A percentile compares a stretch with the other conserved stretches of the same genome.
Conservation (phyloP, 2,888 invertebrate species). For the Cantharis flavilabris region DNA sequence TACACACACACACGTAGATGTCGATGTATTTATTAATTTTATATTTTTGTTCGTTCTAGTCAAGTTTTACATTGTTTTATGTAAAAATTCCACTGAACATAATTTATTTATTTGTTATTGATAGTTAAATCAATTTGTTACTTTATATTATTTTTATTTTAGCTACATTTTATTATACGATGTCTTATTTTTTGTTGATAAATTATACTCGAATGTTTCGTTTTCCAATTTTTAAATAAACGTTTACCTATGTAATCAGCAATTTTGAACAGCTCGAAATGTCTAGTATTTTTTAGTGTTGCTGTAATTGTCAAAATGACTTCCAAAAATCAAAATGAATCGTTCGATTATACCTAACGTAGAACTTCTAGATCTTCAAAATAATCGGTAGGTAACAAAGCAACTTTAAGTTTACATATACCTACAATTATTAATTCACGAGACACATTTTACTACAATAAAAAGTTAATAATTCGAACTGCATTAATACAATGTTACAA, state of each 20-base stretch:
- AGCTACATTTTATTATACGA: neutral
- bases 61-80: neutral
- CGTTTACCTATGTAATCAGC: neutral
- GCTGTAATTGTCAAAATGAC: neutral
- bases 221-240: neutral
- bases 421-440: no score
- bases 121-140: neutral
- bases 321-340: neutral
- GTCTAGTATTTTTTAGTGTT: neutral
- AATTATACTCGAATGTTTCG: neutral
- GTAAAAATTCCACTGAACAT: neutral
- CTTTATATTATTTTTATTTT: neutral
- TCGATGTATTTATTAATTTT: conserved; percentile 4
- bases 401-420: neutral
- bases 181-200: neutral
- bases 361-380: neutral
- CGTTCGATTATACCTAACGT: neutral
- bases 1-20: conserved; percentile 14
- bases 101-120: neutral
- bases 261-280: neutral
- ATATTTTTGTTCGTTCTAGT: neutral
- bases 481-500: no score
- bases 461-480: no score
- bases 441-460: no score
- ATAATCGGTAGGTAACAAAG: neutral